Conservation (phyloP, 2,888 invertebrate species). For the Trachelus troglodyta region DNA sequence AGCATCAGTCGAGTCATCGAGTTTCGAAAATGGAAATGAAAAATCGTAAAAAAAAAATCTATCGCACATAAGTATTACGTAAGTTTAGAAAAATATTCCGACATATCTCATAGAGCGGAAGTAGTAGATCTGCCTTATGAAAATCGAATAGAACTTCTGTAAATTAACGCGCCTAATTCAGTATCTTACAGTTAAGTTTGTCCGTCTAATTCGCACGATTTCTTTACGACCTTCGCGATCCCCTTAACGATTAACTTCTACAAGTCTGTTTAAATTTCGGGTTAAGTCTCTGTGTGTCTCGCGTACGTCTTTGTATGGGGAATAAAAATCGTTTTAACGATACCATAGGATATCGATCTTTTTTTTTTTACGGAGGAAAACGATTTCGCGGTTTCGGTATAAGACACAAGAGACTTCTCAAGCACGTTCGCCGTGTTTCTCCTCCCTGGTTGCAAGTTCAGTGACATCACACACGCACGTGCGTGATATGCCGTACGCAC, state of each 20-base stretch:
- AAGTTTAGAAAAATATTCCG: too few relatives aligned
- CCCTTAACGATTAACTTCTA: neutral
- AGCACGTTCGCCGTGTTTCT: neutral
- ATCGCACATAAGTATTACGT: too few relatives aligned
- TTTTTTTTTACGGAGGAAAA: neutral
- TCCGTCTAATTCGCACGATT: neutral
- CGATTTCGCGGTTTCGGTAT: neutral
- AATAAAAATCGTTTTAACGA: neutral
- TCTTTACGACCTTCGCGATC: neutral
- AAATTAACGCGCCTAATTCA: neutral
- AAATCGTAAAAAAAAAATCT: too few relatives aligned
- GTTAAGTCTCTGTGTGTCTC: neutral
- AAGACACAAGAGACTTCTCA: neutral
- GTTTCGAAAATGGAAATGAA: too few relatives aligned
- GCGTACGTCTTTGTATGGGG: too few relatives aligned
- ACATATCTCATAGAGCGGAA: neutral
- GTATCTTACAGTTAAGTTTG: neutral
- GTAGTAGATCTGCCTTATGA: too few relatives aligned
- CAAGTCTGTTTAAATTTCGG: neutral
- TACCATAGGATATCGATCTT: neutral
- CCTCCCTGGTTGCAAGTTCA: constrained; percentile 55
- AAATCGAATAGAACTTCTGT: too few relatives aligned
- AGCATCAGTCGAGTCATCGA: neutral
- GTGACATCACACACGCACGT: constrained; percentile 64
- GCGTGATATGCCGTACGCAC: constrained; percentile 62